Percentiles rank a stretch among this genome's conserved stretches.
Conservation (phyloP, 37 sponge, comb jelly and placozoan genomes). For the Spongia lamella region DNA sequence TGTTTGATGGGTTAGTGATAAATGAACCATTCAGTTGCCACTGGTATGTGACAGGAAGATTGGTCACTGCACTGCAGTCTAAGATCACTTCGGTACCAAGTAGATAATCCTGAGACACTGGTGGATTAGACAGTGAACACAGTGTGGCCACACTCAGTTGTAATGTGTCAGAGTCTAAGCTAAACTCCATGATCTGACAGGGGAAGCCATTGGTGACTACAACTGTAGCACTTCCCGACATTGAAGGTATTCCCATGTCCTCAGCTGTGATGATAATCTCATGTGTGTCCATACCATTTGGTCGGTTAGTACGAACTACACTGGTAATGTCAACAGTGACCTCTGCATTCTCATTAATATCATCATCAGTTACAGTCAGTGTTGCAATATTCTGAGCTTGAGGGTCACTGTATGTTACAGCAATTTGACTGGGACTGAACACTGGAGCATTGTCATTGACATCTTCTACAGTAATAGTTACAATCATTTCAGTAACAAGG, state of each 20-base stretch:
- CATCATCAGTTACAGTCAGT: conserved; percentile 63
- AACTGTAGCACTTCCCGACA: conserved; percentile 1
- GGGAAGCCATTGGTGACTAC: conserved; percentile 9
- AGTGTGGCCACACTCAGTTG: conserved; percentile 10
- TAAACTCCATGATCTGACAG: not conserved
- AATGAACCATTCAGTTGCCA: conserved; percentile 56
- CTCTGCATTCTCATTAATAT: conserved; percentile 10
- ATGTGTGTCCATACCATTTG: too few species aligned
- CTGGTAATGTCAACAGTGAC: too few species aligned
- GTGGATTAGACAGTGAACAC: not conserved
- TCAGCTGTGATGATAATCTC: conserved; percentile 22
- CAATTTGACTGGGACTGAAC: conserved; percentile 30
- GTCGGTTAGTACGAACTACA: too few species aligned
- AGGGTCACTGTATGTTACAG: conserved; percentile 36
- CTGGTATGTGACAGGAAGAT: conserved; percentile 39
- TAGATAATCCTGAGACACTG: too few species aligned
- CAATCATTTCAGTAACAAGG: conserved; percentile 14
- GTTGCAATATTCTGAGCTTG: conserved; percentile 25
- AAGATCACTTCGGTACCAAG: too few species aligned
- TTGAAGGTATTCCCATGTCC: conserved; percentile 49
- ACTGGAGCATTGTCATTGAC: conserved; percentile 76
- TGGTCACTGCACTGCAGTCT: conserved; percentile 25
- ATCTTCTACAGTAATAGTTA: conserved; percentile 46
- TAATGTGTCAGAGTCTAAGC: not conserved
- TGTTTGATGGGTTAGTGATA: conserved; percentile 8